Percentiles rank a stretch among this genome's conserved stretches.
phyloP scores from a whole-genome alignment of 1,140 invertebrate genomes.

The Arion vulgaris region DNA sequence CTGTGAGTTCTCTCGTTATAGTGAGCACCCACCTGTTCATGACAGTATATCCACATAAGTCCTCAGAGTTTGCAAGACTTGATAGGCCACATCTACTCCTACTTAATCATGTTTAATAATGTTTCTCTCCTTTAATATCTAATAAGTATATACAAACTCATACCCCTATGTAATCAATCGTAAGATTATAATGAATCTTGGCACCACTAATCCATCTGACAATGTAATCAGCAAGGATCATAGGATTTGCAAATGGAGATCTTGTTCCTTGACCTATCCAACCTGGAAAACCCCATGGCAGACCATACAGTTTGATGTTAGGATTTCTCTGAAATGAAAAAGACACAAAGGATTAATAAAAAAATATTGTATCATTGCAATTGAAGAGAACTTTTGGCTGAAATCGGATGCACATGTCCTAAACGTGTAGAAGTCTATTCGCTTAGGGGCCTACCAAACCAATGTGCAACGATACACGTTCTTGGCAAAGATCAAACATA shows the following conservation, averaged over 20 bases:
- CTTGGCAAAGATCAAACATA: no score
- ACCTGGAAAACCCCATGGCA: conserved; percentile 72
- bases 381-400: no score
- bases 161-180: conserved; percentile 70
- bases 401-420: no score
- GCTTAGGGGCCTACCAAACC: no score
- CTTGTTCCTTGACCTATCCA: conserved; percentile 67
- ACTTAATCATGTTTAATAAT: neutral
- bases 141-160: neutral
- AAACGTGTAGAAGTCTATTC: no score
- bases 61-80: neutral
- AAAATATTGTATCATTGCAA: no score
- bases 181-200: conserved; percentile 65
- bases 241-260: conserved; percentile 61
- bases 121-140: neutral
- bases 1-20: neutral
- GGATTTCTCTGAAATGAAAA: conserved; percentile 68
- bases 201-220: conserved; percentile 68
- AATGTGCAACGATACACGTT: no score
- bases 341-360: neutral
- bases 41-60: neutral
- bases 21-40: no score
- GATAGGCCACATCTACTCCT: neutral
- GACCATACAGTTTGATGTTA: conserved; percentile 66
- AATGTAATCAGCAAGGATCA: conserved; percentile 66